Evolutionary conservation across 2,888 invertebrate species (phyloP), one percentile per base, ranked within the genome.

Genomic region (Fragum sueziense): DNA sequence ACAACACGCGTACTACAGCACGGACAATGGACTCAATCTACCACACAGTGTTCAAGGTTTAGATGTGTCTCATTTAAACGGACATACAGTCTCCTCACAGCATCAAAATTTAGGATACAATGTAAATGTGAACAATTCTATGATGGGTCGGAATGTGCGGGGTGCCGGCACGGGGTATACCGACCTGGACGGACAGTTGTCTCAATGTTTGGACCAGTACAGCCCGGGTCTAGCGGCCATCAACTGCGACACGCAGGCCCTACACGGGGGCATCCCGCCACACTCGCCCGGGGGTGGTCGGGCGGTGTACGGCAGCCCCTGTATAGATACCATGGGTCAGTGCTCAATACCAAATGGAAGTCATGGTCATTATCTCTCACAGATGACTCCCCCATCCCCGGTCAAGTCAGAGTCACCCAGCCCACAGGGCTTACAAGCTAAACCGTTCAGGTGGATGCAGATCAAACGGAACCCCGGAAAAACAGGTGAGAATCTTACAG

Each of bases 361-460:
- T 65, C 86, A 86, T 73, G 85, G 80, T 67, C 82, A 82, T 69
- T 84, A 84, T 70, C 80, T 86, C 74, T 73, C 80, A 27, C 86
- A 86, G 62, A 86, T 84, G 69, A 81, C 85, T 34, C 83, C 88
- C n/a, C 84, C 88, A 20, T 86, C 89, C 52, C 89, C 88, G 31
- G 85, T 89, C 61, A 90, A 90, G 77, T 85, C 88, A 31, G 90
- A 90, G 71, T 86, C 85, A 57, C 87, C 88, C n/a, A 85, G 84
- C 33, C 86, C 84, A 29, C 88, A 88, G 74, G 87, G 79, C 69
- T 80, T 89, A 57, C 87, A 87, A 77, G 84, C 85, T 34, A 90
- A 90, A 82, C 91, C 98, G 0, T 99, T 98, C 94, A 98, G 99
- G 93, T 99, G 99, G 99, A 99, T 99, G 99, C 98, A 98, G 94